phyloP scores from a whole-genome alignment of 1,140 invertebrate species.

The Drosophila cardini region DNA sequence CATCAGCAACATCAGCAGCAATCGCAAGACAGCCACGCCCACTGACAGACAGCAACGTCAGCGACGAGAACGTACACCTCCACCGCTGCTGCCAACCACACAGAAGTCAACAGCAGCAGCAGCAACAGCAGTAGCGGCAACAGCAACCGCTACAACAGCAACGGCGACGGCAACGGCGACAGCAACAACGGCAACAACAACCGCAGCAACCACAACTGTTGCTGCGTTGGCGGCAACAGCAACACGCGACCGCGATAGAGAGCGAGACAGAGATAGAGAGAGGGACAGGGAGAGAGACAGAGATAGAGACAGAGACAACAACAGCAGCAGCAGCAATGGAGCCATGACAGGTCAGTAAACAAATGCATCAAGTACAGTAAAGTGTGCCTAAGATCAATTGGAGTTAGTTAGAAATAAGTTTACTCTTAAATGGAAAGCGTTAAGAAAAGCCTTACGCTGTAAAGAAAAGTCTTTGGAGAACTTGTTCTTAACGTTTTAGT shows the following conservation, averaged over 20 bases:
- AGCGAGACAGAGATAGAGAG: constrained; percentile 29
- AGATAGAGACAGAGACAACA: constrained; percentile 5
- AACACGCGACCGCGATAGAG: constrained; percentile 28
- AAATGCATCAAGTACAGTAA: constrained; percentile 40
- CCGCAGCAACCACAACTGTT: constrained; percentile 34
- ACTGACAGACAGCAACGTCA: constrained; percentile 15
- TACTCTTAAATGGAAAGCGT: too few species aligned
- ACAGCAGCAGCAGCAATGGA: constrained; percentile 62
- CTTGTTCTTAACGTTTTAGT: too few species aligned
- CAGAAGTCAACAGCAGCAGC: constrained; percentile 49
- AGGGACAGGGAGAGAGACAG: constrained; percentile 31
- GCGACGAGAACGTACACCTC: constrained; percentile 46
- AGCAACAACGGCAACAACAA: constrained; percentile 36
- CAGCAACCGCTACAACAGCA: constrained; percentile 26
- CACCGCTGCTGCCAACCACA: constrained; percentile 45
- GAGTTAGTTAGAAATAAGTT: too few species aligned
- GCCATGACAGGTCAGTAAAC: constrained; percentile 78
- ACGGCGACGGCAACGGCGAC: constrained; percentile 17
- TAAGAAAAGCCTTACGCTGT: too few species aligned
- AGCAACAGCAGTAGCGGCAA: constrained; percentile 36
- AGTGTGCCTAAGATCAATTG: neutral
- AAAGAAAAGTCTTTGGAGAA: too few species aligned
- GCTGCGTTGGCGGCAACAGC: constrained; percentile 41
- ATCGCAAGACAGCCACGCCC: constrained; percentile 48
- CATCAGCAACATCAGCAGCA: constrained; percentile 56